Percentiles rank a stretch among this genome's conserved stretches.
phyloP scores from a whole-genome alignment of 2,888 invertebrate species.

The Mythimna loreyi region DNA sequence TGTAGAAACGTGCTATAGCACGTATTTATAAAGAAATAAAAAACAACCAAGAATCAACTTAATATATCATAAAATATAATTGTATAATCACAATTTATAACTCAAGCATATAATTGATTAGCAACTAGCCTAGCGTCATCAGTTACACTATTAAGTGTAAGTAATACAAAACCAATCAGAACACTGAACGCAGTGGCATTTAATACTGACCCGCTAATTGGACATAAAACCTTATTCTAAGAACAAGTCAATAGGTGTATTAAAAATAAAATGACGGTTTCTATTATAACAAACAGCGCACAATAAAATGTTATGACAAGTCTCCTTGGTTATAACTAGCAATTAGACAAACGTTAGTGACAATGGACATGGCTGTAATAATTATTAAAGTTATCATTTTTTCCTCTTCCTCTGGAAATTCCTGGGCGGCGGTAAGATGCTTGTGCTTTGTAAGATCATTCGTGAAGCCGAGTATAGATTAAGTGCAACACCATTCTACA shows the following conservation, averaged over 20 bases:
- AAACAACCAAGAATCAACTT: constrained; percentile 12
- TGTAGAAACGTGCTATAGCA: neutral
- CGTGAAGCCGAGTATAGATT: constrained; percentile 19
- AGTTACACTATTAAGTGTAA: neutral
- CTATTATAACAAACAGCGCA: constrained; percentile 61
- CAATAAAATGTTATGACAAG: constrained; percentile 44
- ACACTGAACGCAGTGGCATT: constrained; percentile 19
- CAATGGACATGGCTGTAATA: constrained; percentile 22
- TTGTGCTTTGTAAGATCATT: constrained; percentile 77
- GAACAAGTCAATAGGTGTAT: constrained; percentile 41
- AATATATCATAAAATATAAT: constrained; percentile 21
- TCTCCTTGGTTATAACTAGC: constrained; percentile 19
- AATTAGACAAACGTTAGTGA: constrained; percentile 42
- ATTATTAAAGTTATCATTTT: constrained; percentile 58
- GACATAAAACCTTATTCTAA: constrained; percentile 40
- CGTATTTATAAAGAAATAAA: neutral
- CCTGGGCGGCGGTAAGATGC: constrained; percentile 82
- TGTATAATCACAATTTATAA: constrained; percentile 22
- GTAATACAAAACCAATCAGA: constrained; percentile 14
- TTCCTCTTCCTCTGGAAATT: constrained; percentile 72
- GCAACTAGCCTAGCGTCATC: constrained; percentile 15
- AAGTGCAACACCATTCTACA: constrained; percentile 5
- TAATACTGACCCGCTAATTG: constrained; percentile 47
- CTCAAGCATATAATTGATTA: constrained; percentile 24
- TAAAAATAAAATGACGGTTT: constrained; percentile 36